These are phyloP conservation scores for Procambarus clarkii DNA, from an alignment of 1,140 invertebrate species.

Conservation along the genomic window DNA sequence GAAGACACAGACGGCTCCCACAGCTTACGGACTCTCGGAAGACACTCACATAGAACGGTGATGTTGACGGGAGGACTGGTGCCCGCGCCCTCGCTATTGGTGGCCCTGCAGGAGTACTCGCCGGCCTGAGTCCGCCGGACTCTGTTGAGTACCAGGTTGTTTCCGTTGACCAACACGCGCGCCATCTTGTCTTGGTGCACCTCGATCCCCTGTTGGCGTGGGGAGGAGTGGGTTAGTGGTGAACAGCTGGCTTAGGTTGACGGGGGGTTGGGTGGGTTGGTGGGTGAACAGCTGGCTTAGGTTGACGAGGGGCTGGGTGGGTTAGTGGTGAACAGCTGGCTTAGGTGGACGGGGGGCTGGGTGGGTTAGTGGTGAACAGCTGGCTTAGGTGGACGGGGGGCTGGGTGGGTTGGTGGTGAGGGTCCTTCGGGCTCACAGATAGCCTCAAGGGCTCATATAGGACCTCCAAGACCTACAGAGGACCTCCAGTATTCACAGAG, in stretches of 20 bases:
- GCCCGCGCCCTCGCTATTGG: conserved; percentile 63
- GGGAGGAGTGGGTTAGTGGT: neutral
- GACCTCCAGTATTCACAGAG: no score
- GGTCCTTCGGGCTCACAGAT: no score
- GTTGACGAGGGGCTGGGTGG: neutral
- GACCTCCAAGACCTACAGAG: no score
- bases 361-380: neutral
- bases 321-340: neutral
- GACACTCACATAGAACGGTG: conserved; percentile 67
- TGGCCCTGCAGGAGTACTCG: conserved; percentile 67
- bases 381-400: no score
- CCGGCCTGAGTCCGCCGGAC: conserved; percentile 59
- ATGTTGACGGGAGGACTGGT: conserved; percentile 63
- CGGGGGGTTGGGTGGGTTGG: no score
- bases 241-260: neutral
- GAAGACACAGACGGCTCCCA: neutral
- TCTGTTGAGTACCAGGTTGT: conserved; percentile 61
- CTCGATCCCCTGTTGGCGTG: conserved; percentile 18
- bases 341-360: neutral
- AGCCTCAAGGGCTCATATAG: no score
- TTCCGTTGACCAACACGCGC: conserved; percentile 60
- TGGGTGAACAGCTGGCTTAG: no score
- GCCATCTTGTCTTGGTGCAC: conserved; percentile 47
- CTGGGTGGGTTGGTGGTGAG: no score
- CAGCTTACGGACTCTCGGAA: neutral